These are phyloP conservation scores for Lithobates sylvaticus DNA, from an alignment of 2,797 vertebrate species.

Conservation along the genomic window DNA sequence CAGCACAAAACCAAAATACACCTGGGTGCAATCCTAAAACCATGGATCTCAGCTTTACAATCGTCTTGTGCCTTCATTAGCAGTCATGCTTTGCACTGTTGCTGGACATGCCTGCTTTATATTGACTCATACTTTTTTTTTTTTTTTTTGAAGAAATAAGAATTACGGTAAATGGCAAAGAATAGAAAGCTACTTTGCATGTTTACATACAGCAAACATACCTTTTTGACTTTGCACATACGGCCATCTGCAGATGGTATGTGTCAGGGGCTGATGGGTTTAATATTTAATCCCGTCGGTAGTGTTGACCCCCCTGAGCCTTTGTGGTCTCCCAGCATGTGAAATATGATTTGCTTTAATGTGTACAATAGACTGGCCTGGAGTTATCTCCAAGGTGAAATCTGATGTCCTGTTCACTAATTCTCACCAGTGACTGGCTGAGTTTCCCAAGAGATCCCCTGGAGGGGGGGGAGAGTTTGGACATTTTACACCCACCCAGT, in stretches of 20 bases:
- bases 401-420: constrained; percentile 25
- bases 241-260: neutral
- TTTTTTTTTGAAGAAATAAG: no score
- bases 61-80: no score
- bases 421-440: neutral
- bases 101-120: no score
- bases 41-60: no score
- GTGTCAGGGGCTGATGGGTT: neutral
- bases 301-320: neutral
- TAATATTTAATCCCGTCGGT: constrained; percentile 31
- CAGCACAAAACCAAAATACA: no score
- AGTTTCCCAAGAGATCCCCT: constrained; percentile 31
- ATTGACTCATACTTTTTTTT: no score
- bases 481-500: constrained; percentile 38
- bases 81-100: no score
- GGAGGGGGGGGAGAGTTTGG: constrained; percentile 32
- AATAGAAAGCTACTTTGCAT: neutral
- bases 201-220: neutral
- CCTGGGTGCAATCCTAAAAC: no score
- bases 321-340: neutral
- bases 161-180: no score
- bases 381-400: constrained; percentile 28
- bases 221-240: neutral
- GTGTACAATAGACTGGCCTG: constrained; percentile 28
- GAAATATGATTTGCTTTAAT: neutral